Evolutionary conservation across 1,140 invertebrate species (phyloP), one percentile per base, ranked within the genome.

Genomic region (Lasioglossum albipes): DNA sequence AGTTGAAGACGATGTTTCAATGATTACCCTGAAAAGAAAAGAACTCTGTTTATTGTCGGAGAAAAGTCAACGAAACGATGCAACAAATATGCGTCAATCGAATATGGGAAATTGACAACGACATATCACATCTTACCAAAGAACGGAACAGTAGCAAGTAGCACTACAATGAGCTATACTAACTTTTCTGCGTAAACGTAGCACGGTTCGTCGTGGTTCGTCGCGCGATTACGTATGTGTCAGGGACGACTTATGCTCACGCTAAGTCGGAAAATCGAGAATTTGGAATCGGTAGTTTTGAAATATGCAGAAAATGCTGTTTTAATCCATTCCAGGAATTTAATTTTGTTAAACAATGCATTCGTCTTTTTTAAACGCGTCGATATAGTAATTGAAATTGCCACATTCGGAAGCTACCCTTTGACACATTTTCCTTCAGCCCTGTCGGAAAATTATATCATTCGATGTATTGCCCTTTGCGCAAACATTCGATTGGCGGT

Each of bases 371-470:
- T 22, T 12, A 31, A 2, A 12, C 9, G 36, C 7, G 57, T 49
- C 41, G 6, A 16, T 54, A 2, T 52, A 2, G 2, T 41, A 57
- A 27, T 73, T 0, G 54, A 49, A 41, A 65, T 65, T 41, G 6
- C 7, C 62, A 54, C 18, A 41, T 36, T 65, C 27, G 5, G n/a
- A 67, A 42, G 5, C 9, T 7, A 16, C 22, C n/a, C 3, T 12
- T 18, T 42, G 7, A 4, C 2, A 7, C 13, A 20, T 45, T 27
- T 45, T 79, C 27, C 42, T 54, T 65, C 7, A 66, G 6, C 6
- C n/a, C 16, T 79, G 62, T n/a, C 12, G n/a, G 18, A 20, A 5
- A 13, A 73, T 73, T 79, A 57, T 36, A 57, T 79, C 41, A 79
- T 45, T 22, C 6, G 12, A 52, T 13, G n/a, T 42, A 64, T 36